These are phyloP conservation scores for Mastomys coucha DNA, from an alignment of 2,113 vertebrate genomes.

Conservation along the genomic window DNA sequence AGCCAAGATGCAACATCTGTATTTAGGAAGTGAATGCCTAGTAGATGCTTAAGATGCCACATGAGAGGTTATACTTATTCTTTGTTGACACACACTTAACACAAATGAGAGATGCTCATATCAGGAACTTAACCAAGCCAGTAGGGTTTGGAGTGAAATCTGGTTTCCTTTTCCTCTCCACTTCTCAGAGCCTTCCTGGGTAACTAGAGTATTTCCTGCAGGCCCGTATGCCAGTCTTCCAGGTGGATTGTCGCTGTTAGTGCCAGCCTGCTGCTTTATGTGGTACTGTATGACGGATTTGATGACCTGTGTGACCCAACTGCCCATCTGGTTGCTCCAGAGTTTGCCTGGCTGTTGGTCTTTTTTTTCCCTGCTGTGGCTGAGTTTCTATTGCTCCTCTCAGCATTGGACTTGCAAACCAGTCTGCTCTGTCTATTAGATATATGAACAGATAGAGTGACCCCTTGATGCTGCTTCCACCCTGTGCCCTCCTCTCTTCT, in stretches of 20 bases:
- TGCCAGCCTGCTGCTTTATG: slow-evolving; percentile 71
- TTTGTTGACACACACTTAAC: slow-evolving; percentile 16
- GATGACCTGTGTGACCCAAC: slow-evolving; percentile 79
- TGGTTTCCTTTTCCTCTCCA: fast-evolving
- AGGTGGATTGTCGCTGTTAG: slow-evolving; percentile 71
- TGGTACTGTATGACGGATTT: slow-evolving; percentile 74
- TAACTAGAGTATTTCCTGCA: neutral
- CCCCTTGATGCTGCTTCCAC: slow-evolving; percentile 49
- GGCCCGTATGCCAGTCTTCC: slow-evolving; percentile 56
- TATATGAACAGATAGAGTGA: slow-evolving; percentile 49
- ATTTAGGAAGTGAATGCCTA: neutral
- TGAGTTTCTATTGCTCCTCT: slow-evolving; percentile 69
- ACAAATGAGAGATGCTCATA: neutral
- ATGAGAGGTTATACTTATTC: neutral
- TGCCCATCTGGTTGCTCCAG: slow-evolving; percentile 79
- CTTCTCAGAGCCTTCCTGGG: neutral
- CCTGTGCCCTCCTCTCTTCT: slow-evolving; percentile 39
- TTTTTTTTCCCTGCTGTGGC: slow-evolving; percentile 63
- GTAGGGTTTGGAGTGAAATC: neutral
- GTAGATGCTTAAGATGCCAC: neutral
- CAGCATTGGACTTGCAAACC: slow-evolving; percentile 77
- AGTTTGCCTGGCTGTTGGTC: slow-evolving; percentile 18
- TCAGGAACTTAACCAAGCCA: neutral
- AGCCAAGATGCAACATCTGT: neutral
- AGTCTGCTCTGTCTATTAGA: slow-evolving; percentile 67